These are phyloP conservation scores for Laodelphax striatellus DNA, from an alignment of 1,140 invertebrate genomes.

Conservation along the genomic window DNA sequence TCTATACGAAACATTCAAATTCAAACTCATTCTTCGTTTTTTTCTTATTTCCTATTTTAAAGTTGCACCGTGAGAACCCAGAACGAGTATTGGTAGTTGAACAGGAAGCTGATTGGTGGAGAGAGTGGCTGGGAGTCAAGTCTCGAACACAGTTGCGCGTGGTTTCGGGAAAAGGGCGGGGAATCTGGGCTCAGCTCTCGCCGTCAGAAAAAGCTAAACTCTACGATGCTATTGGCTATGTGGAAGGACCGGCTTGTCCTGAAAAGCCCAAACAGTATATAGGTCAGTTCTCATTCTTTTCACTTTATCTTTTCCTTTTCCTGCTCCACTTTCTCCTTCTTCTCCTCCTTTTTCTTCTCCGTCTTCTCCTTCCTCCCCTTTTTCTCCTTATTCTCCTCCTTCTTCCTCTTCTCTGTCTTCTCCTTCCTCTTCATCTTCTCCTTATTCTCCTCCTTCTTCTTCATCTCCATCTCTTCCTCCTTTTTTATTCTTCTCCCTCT, in stretches of 20 bases:
- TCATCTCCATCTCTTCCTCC: no score
- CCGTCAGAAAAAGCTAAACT: conserved; percentile 50
- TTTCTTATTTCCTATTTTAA: conserved; percentile 16
- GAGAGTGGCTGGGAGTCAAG: conserved; percentile 26
- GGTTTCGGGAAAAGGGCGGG: conserved; percentile 35
- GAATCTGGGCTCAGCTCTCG: conserved; percentile 51
- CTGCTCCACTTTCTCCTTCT: no score
- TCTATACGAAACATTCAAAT: no score
- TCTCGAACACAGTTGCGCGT: conserved; percentile 22
- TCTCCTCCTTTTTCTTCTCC: no score
- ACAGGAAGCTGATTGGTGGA: conserved; percentile 40
- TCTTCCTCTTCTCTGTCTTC: no score
- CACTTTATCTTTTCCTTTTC: no score
- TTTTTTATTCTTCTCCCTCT: no score
- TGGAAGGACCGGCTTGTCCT: conserved; percentile 29
- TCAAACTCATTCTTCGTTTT: neutral
- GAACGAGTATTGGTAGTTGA: conserved; percentile 39
- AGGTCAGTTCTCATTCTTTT: conserved; percentile 26
- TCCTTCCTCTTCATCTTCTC: no score
- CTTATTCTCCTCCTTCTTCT: no score
- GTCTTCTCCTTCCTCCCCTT: no score
- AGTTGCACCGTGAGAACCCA: conserved; percentile 44
- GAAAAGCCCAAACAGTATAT: conserved; percentile 44
- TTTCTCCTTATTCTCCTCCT: no score
- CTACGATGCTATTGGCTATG: conserved; percentile 46